phyloP scores from a whole-genome alignment of 2,888 invertebrate genomes.

The Epistrophella euchroma region DNA sequence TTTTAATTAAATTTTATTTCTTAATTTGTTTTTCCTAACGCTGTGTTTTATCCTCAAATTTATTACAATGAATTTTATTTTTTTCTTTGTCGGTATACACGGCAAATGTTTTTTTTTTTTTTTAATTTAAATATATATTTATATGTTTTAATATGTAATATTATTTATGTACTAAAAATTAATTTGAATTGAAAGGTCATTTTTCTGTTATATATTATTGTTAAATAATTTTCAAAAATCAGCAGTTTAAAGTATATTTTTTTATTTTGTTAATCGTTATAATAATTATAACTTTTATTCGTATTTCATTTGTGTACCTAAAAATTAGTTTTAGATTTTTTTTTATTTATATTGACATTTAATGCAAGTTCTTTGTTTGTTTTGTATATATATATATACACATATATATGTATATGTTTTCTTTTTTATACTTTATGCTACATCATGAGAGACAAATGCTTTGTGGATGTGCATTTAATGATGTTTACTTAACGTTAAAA shows the following conservation, averaged over 20 bases:
- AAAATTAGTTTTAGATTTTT: constrained; percentile 55
- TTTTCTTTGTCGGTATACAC: constrained; percentile 52
- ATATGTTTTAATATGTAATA: constrained; percentile 31
- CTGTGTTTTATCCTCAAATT: constrained; percentile 44
- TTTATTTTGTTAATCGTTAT: constrained; percentile 29
- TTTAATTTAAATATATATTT: constrained; percentile 36
- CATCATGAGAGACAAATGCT: constrained; percentile 42
- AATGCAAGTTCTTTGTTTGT: constrained; percentile 48
- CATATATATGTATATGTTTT: not conserved
- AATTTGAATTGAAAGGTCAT: constrained; percentile 44
- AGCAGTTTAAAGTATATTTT: constrained; percentile 63
- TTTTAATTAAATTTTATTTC: constrained; percentile 74
- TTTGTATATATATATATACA: not conserved
- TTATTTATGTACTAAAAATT: constrained; percentile 62
- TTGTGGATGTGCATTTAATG: constrained; percentile 47
- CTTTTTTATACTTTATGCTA: constrained; percentile 32
- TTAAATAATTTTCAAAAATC: constrained; percentile 62
- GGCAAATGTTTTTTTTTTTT: constrained; percentile 45
- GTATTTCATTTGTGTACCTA: constrained; percentile 53
- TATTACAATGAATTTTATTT: constrained; percentile 22
- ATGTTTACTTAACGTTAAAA: constrained; percentile 42
- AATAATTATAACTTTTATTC: constrained; percentile 46
- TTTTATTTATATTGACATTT: constrained; percentile 54
- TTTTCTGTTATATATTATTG: constrained; percentile 32
- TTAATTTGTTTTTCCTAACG: constrained; percentile 60